Evolutionary conservation across 1,140 invertebrate genomes (phyloP).

Genomic region (Paraescarpia echinospica): DNA sequence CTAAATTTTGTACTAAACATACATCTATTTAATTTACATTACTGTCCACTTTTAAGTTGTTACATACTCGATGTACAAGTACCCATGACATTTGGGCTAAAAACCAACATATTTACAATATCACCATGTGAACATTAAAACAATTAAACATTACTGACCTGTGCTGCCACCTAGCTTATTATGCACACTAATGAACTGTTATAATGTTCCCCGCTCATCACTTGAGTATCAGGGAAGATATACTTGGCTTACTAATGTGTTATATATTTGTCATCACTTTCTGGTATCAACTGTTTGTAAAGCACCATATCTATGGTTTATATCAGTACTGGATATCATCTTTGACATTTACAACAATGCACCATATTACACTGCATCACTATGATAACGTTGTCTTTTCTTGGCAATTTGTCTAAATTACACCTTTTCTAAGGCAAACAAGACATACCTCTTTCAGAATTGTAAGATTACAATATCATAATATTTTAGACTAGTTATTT

Average conservation of each 20-base stretch:
- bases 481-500: too few relatives aligned
- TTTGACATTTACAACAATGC: not conserved
- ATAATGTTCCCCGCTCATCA: not conserved
- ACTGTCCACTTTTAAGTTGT: not conserved
- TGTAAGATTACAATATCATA: not conserved
- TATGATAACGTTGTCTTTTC: not conserved
- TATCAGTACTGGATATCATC: not conserved
- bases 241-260: not conserved
- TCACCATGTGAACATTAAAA: not conserved
- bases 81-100: not conserved
- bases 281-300: not conserved
- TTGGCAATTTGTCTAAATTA: not conserved
- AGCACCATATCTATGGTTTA: not conserved
- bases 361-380: too few relatives aligned
- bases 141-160: not conserved
- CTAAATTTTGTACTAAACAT: not conserved
- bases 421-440: not conserved
- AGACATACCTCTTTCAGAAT: not conserved
- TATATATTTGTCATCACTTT: not conserved
- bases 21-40: not conserved
- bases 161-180: not conserved
- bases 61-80: not conserved
- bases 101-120: not conserved
- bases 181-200: not conserved
- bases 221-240: not conserved